Percentiles rank a stretch among this genome's conserved stretches.
Evolutionary conservation across 2,797 vertebrate genomes (phyloP).

Genomic region (Sebastiscus albofasciatus): DNA sequence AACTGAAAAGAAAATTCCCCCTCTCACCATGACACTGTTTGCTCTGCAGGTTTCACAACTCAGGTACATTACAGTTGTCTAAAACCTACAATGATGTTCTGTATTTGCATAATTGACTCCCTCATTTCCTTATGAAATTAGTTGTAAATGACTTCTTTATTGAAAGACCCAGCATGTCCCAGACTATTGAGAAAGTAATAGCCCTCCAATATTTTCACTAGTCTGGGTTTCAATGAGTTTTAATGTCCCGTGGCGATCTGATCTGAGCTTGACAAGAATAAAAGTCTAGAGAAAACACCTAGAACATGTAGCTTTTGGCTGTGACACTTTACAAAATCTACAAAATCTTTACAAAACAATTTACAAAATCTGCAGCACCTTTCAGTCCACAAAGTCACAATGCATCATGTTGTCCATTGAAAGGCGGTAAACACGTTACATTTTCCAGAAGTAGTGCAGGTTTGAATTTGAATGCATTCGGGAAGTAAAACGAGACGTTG

Average conservation of each 20-base stretch:
- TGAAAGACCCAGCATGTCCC: background rate
- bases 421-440: background rate
- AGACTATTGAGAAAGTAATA: background rate
- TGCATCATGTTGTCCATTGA: background rate
- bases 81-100: background rate
- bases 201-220: background rate
- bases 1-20: background rate
- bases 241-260: no score
- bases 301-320: background rate
- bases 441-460: background rate
- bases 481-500: conserved; percentile 50
- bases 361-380: background rate
- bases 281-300: background rate
- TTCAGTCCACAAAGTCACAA: background rate
- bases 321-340: no score
- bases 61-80: background rate
- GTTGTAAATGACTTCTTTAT: background rate
- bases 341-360: no score
- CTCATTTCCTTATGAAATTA: background rate
- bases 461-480: conserved; percentile 19
- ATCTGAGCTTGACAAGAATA: background rate
- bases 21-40: background rate
- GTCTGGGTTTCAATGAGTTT: background rate
- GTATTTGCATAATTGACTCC: conserved; percentile 16
- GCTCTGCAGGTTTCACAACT: background rate